phyloP scores from a whole-genome alignment of 2,888 invertebrate genomes.

The Cotesia congregata region DNA sequence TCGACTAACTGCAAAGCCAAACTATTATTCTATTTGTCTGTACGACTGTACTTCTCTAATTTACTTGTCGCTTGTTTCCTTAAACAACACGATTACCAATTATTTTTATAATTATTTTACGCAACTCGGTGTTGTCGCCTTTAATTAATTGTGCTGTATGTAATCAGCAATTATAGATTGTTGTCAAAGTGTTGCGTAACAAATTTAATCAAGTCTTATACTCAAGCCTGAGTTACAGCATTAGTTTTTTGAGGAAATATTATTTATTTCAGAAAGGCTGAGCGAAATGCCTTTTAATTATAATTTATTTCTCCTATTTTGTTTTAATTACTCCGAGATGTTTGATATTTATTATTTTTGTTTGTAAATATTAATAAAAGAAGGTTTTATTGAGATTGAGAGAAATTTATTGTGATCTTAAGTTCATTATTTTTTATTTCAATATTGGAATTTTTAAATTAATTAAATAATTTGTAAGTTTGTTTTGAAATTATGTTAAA shows the following conservation, averaged over 20 bases:
- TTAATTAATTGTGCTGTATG: neutral
- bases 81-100: slow-evolving; percentile 9
- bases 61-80: slow-evolving; percentile 5
- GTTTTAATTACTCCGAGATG: too few relatives aligned
- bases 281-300: too few relatives aligned
- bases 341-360: too few relatives aligned
- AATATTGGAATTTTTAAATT: too few relatives aligned
- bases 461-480: too few relatives aligned
- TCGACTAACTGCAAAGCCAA: slow-evolving; percentile 8
- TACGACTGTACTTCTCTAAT: neutral
- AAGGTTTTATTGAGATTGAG: too few relatives aligned
- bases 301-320: too few relatives aligned
- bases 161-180: neutral
- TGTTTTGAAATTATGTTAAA: too few relatives aligned
- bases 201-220: neutral
- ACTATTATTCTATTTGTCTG: slow-evolving; percentile 24
- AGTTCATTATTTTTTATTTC: too few relatives aligned
- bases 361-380: too few relatives aligned
- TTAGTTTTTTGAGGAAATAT: neutral
- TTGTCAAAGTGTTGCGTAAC: neutral
- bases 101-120: neutral
- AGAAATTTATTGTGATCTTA: too few relatives aligned
- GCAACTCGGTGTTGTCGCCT: neutral
- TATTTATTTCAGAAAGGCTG: too few relatives aligned
- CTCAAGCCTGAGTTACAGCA: neutral